Percentiles rank a stretch among this genome's conserved stretches.
Evolutionary conservation across 64 coral and sea anemone species (phyloP).

Genomic region (Acropora yongei): DNA sequence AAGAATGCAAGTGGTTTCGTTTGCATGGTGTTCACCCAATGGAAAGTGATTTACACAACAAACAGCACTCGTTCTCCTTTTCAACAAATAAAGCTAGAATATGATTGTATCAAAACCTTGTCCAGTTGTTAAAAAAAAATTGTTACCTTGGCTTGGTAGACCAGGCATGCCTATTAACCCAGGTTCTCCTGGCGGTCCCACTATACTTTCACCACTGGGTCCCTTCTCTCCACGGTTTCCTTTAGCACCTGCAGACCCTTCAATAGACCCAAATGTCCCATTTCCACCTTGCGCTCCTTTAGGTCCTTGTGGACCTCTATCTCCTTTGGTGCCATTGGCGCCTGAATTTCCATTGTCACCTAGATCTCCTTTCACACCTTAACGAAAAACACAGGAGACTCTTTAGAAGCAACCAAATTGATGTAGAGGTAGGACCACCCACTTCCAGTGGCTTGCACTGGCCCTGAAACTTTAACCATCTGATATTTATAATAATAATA

Average conservation of each 20-base stretch:
- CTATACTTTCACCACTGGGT: slow-evolving; percentile 32
- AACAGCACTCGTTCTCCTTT: no score
- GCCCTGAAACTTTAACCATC: no score
- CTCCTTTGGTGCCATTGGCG: not conserved
- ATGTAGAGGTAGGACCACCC: no score
- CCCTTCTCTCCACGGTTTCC: slow-evolving; percentile 53
- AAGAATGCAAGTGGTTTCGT: no score
- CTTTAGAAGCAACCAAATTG: not conserved
- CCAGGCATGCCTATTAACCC: slow-evolving; percentile 21
- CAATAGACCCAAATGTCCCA: slow-evolving; percentile 4
- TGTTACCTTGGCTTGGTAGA: not conserved
- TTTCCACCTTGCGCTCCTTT: slow-evolving; percentile 69
- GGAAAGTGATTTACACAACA: no score
- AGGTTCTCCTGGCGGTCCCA: slow-evolving; percentile 17
- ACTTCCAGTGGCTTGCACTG: no score
- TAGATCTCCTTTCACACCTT: slow-evolving; percentile 44
- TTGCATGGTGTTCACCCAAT: no score
- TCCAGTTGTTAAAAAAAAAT: no score
- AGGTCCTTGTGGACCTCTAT: not conserved
- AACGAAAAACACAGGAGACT: not conserved
- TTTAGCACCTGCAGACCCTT: not conserved
- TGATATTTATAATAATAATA: no score
- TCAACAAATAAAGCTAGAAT: no score
- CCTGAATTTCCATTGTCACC: slow-evolving; percentile 35
- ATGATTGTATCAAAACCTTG: not conserved